Base-by-base conservation (phyloP, 2,797 vertebrate genomes). In the Leptoclinus maculatus region DNA sequence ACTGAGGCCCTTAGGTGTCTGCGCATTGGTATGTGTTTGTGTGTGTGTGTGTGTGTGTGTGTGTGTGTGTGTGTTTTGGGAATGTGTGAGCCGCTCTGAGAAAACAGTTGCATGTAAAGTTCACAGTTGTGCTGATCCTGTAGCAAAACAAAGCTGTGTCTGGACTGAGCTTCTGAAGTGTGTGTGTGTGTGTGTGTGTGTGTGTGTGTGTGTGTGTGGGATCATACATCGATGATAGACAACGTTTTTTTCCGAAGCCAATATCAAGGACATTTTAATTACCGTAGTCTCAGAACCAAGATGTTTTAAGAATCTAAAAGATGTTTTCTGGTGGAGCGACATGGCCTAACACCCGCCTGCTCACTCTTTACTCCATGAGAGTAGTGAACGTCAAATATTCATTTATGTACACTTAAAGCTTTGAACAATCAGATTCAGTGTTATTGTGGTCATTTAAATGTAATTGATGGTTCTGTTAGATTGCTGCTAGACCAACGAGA, bases 91-190 rank as follows among this genome's bases (percentile, higher is more conserved):
- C 39, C 85, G 88, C 91, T 92, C 69, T 54, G 87, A 80, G 91
- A 91, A 92, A 94, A 87, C 70, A 91, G 94, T 92, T 88, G 89
- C 96, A 95, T 85, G 92, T 89, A 90, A 94, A 96, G 95, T 96
- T 97, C 96, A 96, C 97, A 96, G 96, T 95, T 97, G 92, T 92
- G 91, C 87, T 95, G 96, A 98, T 96, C 96, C 93, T 90, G 92
- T 95, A 95, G 95, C 95, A 93, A 95, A 97, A 96, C 95, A 95
- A 89, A 91, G 71, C 94, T 94, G 94, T 92, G 96, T 95, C 94
- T 94, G 86, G 87, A 92, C 86, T 90, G 86, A 88, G 93, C 93
- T 92, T 96, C 16, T 8, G 58, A 27, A 93, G 95, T 91, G 85
- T 96, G 95, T 94, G 94, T 87, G 47, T 63, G 39, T 64, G 10